Base-by-base conservation (phyloP, 2,888 invertebrate genomes). In the Pristionchus mayeri region DNA sequence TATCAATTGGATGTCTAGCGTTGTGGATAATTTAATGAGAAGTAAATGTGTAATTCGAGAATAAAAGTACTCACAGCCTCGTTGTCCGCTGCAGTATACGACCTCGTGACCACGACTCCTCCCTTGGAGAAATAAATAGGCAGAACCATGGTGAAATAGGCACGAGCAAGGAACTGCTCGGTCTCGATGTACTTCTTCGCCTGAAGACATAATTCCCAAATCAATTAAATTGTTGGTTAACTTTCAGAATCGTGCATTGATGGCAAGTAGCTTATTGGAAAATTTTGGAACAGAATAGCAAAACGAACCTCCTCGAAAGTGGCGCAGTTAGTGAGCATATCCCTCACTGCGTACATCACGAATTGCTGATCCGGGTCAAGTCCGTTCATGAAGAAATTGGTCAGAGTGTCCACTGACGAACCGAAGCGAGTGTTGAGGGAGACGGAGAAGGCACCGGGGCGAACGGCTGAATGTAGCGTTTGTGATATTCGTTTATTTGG, bases 61-160 rank as follows among this genome's bases (percentile, higher is more conserved):
- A 3, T 21, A 18, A 3, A 52, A 34, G 3, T 16, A 50, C 71
- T 1, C 16, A 85, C 87, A 18, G 57, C 82, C 7, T 84, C 75
- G 75, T 87, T 85, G 54, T 87, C 86, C 13, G 89, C 87, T 85
- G 85, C 88, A 83, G 90, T 88, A 30, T 85, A 86, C 16, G 86
- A 76, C 37, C 90, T 78, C n/a, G 88, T 87, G 80, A 90, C 88
- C n/a, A 90, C 86, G 50, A 87, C 79, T 40, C 85, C 85, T 24
- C 88, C 82, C n/a, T n/a, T n/a, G n/a, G n/a, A n/a, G n/a, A n/a
- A n/a, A n/a, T n/a, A n/a, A 40, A 90, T 87, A 50, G 86, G 88
- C 44, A 93, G 93, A 44, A 93, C 93, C n/a, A 94, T 91, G 85
- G 94, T 94, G 90, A 94, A 94, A 89, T 95, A 94, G 16, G 93